Conservation (phyloP, 2,888 invertebrate genomes). For the Ectemnius cavifrons region DNA sequence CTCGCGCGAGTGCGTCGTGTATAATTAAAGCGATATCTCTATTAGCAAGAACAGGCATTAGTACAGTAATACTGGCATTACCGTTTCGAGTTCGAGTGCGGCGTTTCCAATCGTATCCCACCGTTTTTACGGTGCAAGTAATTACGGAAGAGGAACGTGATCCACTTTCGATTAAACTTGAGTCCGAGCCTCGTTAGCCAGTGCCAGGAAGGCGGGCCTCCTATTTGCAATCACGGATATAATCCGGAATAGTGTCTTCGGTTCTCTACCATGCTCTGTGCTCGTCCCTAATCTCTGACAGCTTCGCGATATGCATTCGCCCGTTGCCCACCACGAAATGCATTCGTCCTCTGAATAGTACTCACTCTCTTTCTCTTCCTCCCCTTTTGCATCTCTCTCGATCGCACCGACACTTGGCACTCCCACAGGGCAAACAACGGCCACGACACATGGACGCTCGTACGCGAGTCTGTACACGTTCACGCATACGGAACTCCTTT, state of each 20-base stretch:
- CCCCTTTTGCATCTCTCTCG: neutral
- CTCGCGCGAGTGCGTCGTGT: neutral
- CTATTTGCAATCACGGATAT: constrained; percentile 17
- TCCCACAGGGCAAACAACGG: too few relatives aligned
- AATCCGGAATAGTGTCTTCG: constrained; percentile 9
- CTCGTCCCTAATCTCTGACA: constrained; percentile 11
- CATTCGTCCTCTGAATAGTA: constrained; percentile 16
- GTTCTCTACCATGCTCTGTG: neutral
- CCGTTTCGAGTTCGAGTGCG: neutral
- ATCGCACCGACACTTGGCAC: too few relatives aligned
- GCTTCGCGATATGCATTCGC: constrained; percentile 16
- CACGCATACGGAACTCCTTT: neutral
- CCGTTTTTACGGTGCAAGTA: neutral
- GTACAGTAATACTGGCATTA: neutral
- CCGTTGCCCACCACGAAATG: neutral
- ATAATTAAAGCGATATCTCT: constrained; percentile 1
- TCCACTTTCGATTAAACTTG: constrained; percentile 6
- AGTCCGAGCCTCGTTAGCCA: constrained; percentile 3
- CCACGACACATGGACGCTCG: too few relatives aligned
- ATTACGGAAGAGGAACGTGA: neutral
- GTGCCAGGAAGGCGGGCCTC: neutral
- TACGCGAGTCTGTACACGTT: neutral
- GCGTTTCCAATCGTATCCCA: neutral
- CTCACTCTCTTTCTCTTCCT: neutral
- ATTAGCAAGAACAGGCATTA: constrained; percentile 3